Conservation (phyloP, 2,797 vertebrate genomes). For the Vespertilio murinus region DNA sequence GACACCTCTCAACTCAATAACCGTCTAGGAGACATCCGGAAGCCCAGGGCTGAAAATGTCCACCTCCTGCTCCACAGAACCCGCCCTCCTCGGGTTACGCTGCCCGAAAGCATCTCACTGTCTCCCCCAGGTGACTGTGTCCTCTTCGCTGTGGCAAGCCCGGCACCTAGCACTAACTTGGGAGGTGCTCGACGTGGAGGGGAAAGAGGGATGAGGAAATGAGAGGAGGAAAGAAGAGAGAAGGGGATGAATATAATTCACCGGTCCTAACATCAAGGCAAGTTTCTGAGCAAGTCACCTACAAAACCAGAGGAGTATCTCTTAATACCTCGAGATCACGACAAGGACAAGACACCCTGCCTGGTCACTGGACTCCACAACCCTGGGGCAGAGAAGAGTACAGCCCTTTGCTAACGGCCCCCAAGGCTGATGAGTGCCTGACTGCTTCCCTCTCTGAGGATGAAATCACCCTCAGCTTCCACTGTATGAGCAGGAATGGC, state of each 20-base stretch:
- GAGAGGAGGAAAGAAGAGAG: rapidly evolving
- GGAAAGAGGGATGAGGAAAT: neutral
- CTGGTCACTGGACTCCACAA: neutral
- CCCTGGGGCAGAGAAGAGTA: neutral
- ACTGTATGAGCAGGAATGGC: neutral
- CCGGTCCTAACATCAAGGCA: neutral
- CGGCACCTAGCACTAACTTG: neutral
- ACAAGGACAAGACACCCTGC: neutral
- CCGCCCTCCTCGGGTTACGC: neutral
- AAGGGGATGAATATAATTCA: neutral
- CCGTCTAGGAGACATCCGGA: neutral
- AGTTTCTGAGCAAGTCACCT: neutral
- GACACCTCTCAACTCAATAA: conserved; percentile 4
- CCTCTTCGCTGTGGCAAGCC: neutral
- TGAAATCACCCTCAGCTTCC: neutral
- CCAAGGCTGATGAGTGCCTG: rapidly evolving
- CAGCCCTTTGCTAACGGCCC: neutral
- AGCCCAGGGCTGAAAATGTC: neutral
- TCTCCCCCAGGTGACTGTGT: neutral
- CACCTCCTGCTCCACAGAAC: neutral
- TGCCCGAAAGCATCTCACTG: too few relatives aligned
- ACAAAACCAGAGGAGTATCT: neutral
- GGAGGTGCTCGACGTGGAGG: neutral
- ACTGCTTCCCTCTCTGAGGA: neutral
- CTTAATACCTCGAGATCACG: neutral